Evolutionary conservation across 2,888 invertebrate genomes (phyloP).

Genomic region (Pyralis farinalis): DNA sequence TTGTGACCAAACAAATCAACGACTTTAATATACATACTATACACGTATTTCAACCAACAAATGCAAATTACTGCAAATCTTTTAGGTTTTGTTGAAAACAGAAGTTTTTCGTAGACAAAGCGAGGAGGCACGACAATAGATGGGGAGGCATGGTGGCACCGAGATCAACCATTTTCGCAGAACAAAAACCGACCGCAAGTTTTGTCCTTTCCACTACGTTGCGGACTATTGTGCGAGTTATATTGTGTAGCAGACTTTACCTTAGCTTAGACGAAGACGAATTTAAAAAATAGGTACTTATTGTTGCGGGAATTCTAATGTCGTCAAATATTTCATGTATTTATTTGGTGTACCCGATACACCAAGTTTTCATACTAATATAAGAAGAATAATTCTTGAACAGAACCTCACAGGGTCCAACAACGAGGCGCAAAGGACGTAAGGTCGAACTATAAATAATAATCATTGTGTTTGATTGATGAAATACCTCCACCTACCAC

Average conservation of each 20-base stretch:
- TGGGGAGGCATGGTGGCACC: slow-evolving; percentile 26
- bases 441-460: too few species aligned
- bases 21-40: too few species aligned
- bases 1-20: too few species aligned
- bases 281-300: neutral
- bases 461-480: too few species aligned
- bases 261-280: neutral
- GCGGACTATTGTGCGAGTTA: slow-evolving; percentile 9
- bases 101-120: slow-evolving; percentile 41
- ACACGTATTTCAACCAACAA: slow-evolving; percentile 15
- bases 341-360: too few species aligned
- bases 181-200: slow-evolving; percentile 46
- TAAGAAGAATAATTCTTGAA: too few species aligned
- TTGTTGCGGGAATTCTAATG: neutral
- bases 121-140: slow-evolving; percentile 37
- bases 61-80: slow-evolving; percentile 25
- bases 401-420: too few species aligned
- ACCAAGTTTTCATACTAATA: too few species aligned
- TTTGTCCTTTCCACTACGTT: slow-evolving; percentile 27
- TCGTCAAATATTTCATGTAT: too few species aligned
- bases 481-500: too few species aligned
- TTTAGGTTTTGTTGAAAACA: slow-evolving; percentile 25
- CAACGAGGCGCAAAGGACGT: too few species aligned
- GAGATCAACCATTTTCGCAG: slow-evolving; percentile 49
- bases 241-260: slow-evolving; percentile 7